phyloP scores from a whole-genome alignment of 2,888 invertebrate species.

The Tortrix viridana region DNA sequence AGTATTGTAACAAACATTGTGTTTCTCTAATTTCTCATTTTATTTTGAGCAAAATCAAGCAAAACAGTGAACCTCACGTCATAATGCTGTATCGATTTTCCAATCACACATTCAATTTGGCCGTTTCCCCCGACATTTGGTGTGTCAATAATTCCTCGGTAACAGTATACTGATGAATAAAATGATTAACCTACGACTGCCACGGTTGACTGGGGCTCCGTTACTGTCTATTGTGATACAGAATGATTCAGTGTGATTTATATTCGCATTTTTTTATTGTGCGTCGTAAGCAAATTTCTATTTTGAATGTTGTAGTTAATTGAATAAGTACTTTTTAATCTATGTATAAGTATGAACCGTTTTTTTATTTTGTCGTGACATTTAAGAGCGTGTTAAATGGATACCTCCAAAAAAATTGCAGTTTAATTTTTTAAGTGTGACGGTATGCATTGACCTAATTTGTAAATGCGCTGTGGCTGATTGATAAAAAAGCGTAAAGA shows the following conservation, averaged over 20 bases:
- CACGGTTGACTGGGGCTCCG: slow-evolving; percentile 52
- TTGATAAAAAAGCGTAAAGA: too few relatives aligned
- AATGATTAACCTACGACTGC: slow-evolving; percentile 77
- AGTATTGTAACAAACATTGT: too few relatives aligned
- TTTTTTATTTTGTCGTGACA: too few relatives aligned
- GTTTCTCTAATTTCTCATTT: background rate
- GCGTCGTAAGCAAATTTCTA: too few relatives aligned
- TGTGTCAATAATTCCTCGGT: slow-evolving; percentile 77
- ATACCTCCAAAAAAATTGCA: too few relatives aligned
- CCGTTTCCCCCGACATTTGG: slow-evolving; percentile 71
- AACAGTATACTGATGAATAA: slow-evolving; percentile 80
- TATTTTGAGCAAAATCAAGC: background rate
- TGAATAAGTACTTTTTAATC: too few relatives aligned
- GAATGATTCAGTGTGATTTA: slow-evolving; percentile 34
- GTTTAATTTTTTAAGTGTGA: too few relatives aligned
- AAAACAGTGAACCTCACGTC: slow-evolving; percentile 14
- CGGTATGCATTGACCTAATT: too few relatives aligned
- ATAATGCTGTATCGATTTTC: slow-evolving; percentile 65
- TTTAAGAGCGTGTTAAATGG: too few relatives aligned
- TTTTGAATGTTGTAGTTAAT: too few relatives aligned
- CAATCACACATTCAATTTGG: slow-evolving; percentile 69
- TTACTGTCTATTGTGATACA: slow-evolving; percentile 46
- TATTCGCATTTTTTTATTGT: background rate
- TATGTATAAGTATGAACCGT: too few relatives aligned
- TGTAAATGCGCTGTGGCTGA: too few relatives aligned